Percentiles rank a stretch among this genome's conserved stretches.
Conservation (phyloP, 2,888 invertebrate species). For the Athetis lepigone region DNA sequence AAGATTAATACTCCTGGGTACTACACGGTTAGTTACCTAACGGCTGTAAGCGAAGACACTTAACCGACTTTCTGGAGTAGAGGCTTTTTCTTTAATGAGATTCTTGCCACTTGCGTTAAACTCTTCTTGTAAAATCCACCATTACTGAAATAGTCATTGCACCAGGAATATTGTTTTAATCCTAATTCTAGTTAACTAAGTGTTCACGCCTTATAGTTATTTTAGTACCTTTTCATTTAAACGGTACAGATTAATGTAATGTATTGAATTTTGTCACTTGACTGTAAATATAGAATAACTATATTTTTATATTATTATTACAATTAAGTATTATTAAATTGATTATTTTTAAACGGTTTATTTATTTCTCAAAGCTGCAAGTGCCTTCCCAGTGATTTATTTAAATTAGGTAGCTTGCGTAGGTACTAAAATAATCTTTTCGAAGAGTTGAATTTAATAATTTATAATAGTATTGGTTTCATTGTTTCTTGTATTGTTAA, state of each 20-base stretch:
- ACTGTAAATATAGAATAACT: constrained; percentile 87
- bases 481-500: constrained; percentile 32
- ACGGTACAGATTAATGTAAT: constrained; percentile 72
- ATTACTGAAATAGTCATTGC: constrained; percentile 66
- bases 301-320: constrained; percentile 88
- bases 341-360: constrained; percentile 75
- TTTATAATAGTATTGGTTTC: constrained; percentile 16
- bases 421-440: constrained; percentile 32
- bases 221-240: constrained; percentile 66
- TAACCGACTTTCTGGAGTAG: constrained; percentile 63
- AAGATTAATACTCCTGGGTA: constrained; percentile 71
- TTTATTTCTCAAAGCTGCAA: constrained; percentile 84
- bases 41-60: constrained; percentile 69
- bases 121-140: constrained; percentile 40
- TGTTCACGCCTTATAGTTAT: constrained; percentile 76
- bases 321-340: constrained; percentile 81
- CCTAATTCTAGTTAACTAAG: constrained; percentile 70
- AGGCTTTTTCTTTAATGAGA: constrained; percentile 67
- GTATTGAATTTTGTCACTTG: constrained; percentile 80
- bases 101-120: constrained; percentile 29
- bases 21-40: constrained; percentile 66
- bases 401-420: constrained; percentile 66
- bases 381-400: constrained; percentile 67
- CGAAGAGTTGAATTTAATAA: constrained; percentile 17
- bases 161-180: constrained; percentile 68